These are phyloP conservation scores for Orthonychiurus folsomi DNA, from an alignment of 2,888 invertebrate species.

Conservation along the genomic window DNA sequence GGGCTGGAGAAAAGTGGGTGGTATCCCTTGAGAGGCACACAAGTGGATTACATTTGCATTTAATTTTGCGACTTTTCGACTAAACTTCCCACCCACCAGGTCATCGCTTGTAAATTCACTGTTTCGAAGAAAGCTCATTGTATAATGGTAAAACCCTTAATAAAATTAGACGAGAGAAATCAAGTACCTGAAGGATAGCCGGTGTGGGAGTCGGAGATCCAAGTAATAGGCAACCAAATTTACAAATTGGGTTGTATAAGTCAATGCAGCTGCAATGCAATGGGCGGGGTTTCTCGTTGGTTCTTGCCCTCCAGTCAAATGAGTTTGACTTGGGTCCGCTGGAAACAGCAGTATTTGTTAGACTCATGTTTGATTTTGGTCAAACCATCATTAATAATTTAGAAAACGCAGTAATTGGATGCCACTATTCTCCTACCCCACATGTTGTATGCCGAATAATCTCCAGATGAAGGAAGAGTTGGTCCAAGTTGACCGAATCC, in stretches of 20 bases:
- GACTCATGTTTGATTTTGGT: no score
- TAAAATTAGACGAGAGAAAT: no score
- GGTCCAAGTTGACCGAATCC: constrained; percentile 56
- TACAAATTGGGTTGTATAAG: constrained; percentile 75
- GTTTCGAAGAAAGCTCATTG: constrained; percentile 41
- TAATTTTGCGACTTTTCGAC: constrained; percentile 63
- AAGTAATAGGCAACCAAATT: constrained; percentile 73
- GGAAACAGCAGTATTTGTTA: not conserved
- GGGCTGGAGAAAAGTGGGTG: constrained; percentile 55
- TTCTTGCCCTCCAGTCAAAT: constrained; percentile 14
- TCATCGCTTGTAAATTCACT: constrained; percentile 74
- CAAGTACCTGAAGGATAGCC: constrained; percentile 57
- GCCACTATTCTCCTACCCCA: constrained; percentile 68
- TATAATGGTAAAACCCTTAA: no score
- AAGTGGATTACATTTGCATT: constrained; percentile 71
- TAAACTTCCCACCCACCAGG: constrained; percentile 62
- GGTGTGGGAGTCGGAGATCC: constrained; percentile 69
- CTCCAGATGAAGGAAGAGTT: constrained; percentile 70
- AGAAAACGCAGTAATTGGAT: no score
- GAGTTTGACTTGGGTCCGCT: not conserved
- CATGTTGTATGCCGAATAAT: constrained; percentile 66
- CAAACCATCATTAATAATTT: no score
- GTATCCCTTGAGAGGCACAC: constrained; percentile 66
- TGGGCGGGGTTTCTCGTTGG: constrained; percentile 54
- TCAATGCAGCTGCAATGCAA: constrained; percentile 69